A percentile compares a stretch with the other conserved stretches of the same genome.
Conservation (phyloP, 2,888 invertebrate genomes). For the Synergus japonicus region DNA sequence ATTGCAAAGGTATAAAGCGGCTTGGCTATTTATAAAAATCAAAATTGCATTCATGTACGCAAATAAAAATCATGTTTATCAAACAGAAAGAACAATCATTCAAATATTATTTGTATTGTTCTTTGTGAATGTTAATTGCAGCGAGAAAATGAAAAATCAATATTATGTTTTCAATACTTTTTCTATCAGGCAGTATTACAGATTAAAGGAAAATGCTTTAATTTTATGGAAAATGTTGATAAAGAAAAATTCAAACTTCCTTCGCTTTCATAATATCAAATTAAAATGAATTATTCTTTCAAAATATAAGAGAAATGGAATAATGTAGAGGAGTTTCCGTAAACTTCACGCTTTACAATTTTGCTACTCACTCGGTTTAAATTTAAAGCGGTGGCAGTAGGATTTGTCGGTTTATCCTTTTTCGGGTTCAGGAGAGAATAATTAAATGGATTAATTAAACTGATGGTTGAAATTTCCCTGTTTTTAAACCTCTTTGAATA, state of each 20-base stretch:
- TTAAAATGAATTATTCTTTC: background rate
- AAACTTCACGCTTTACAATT: background rate
- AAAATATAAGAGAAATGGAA: background rate
- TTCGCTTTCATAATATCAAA: background rate
- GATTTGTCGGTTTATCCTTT: slow-evolving; percentile 27
- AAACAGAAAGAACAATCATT: background rate
- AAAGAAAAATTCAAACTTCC: background rate
- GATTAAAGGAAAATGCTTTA: too few relatives aligned
- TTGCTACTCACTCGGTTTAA: slow-evolving; percentile 5
- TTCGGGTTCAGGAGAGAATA: slow-evolving; percentile 22
- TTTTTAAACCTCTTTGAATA: slow-evolving; percentile 4
- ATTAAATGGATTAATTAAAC: slow-evolving; percentile 38
- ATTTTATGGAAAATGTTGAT: too few relatives aligned
- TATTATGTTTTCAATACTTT: too few relatives aligned
- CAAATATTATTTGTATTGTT: background rate
- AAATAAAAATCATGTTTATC: background rate
- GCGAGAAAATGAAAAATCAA: background rate
- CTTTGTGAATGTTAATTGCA: background rate
- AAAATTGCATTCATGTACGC: background rate
- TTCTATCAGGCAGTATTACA: too few relatives aligned
- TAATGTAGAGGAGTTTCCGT: background rate
- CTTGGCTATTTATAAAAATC: background rate
- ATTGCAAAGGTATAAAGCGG: background rate
- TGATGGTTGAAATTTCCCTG: background rate
- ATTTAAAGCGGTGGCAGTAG: slow-evolving; percentile 25